Evolutionary conservation across 2,797 vertebrate species (phyloP), one percentile per base, ranked within the genome.

Genomic region (Alca torda): DNA sequence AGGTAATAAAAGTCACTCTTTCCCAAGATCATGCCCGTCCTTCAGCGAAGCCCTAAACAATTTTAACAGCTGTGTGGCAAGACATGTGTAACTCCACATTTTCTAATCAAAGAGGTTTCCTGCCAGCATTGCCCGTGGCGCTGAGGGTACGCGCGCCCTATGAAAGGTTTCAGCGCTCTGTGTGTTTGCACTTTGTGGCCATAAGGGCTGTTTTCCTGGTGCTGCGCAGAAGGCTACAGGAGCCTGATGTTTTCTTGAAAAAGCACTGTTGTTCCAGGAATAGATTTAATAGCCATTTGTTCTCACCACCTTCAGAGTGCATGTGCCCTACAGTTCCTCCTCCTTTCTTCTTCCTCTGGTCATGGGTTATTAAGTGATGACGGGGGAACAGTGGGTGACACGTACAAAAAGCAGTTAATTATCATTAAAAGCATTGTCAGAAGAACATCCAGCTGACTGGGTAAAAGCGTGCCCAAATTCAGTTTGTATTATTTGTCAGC

Each of bases 141-240:
- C 43, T 2, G 4, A 46, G 43, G 63, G 19, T 46, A 39, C 16
- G 14, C 0, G 0, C 4, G 3, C 43, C 17, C 16, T 33, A 0
- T 51, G 56, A 10, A 45, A 50, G 33, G 10, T 69, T 77, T 61
- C 30, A 45, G 31, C 28, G 8, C n/a, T 89, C 63, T 15, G 1
- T 51, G 51, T 9, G 4, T 60, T 89, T 48, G 37, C 7, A 3
- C 37, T 54, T 64, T 12, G 11, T 87, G 68, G 25, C 75, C 65
- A 0, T 19, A 33, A 61, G 37, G 9, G 2, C 41, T 87, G 24
- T 60, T 91, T 63, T 67, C 17, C 31, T 50, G 33, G 37, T 35
- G 41, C 81, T 70, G 0, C 39, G 39, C 31, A 69, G 45, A 84
- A 84, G 33, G 39, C 35, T 85, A 7, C 13, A 26, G 8, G 26